These are phyloP conservation scores for Poecilia latipinna DNA, from an alignment of 2,113 vertebrate species.

Conservation along the genomic window DNA sequence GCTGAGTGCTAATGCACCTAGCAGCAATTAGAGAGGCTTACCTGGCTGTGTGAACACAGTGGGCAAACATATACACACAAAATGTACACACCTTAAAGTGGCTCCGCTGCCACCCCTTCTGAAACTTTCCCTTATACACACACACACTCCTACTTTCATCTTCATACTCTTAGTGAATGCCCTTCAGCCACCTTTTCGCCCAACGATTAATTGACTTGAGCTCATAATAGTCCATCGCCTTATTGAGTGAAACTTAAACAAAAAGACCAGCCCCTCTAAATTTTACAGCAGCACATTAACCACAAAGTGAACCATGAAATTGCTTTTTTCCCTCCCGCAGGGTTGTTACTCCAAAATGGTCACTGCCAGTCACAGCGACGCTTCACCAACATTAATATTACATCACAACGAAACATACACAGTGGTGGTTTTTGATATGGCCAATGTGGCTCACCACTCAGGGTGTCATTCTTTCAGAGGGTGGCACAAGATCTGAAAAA, in stretches of 20 bases:
- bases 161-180: slow-evolving; percentile 25
- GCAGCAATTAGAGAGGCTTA: slow-evolving; percentile 81
- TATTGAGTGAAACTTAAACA: slow-evolving; percentile 81
- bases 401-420: slow-evolving; percentile 41
- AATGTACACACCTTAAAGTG: slow-evolving; percentile 53
- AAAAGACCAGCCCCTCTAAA: slow-evolving; percentile 78
- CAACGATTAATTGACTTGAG: slow-evolving; percentile 81
- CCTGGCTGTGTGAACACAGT: slow-evolving; percentile 72
- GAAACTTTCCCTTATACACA: slow-evolving; percentile 23
- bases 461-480: not conserved
- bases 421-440: not conserved
- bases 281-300: slow-evolving; percentile 79
- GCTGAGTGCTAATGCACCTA: slow-evolving; percentile 80
- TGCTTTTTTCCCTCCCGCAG: slow-evolving; percentile 82
- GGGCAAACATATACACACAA: slow-evolving; percentile 48
- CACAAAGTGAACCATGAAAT: slow-evolving; percentile 85
- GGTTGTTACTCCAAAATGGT: slow-evolving; percentile 70
- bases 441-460: not conserved
- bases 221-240: slow-evolving; percentile 77
- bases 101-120: not conserved
- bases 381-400: slow-evolving; percentile 64
- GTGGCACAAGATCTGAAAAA: not conserved
- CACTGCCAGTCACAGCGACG: slow-evolving; percentile 56
- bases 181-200: slow-evolving; percentile 54
- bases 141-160: not conserved